These are phyloP conservation scores for Manis pentadactyla DNA, from an alignment of 2,797 vertebrate genomes.

Conservation along the genomic window DNA sequence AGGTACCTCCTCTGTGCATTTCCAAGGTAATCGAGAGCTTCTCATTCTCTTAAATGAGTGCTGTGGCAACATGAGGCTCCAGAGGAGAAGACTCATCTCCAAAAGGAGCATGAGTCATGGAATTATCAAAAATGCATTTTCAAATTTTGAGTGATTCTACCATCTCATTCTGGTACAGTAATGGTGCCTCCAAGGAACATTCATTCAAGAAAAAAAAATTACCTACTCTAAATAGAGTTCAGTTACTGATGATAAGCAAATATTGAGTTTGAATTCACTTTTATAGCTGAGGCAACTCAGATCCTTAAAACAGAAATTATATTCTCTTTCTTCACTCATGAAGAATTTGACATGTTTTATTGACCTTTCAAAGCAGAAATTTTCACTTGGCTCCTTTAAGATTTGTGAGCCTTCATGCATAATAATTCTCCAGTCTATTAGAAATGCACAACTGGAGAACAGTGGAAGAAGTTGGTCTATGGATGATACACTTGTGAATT, in stretches of 20 bases:
- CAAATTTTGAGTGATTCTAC: background rate
- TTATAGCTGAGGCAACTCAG: background rate
- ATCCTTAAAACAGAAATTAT: background rate
- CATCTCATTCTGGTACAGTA: background rate
- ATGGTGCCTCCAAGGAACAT: background rate
- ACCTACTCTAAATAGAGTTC: background rate
- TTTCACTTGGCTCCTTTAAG: background rate
- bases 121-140: background rate
- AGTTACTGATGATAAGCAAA: background rate
- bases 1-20: background rate
- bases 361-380: background rate
- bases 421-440: background rate
- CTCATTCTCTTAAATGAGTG: background rate
- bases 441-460: background rate
- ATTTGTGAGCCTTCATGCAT: background rate
- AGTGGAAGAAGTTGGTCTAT: background rate
- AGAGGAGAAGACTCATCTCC: background rate
- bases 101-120: background rate
- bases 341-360: conserved; percentile 29
- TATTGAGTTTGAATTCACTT: background rate
- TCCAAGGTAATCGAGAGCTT: background rate
- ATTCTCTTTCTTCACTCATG: background rate
- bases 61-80: background rate
- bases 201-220: background rate
- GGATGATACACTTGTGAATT: background rate